Evolutionary conservation across 2,888 invertebrate species (phyloP), one percentile per base, ranked within the genome.

Genomic region (Chrysodeixis includens): DNA sequence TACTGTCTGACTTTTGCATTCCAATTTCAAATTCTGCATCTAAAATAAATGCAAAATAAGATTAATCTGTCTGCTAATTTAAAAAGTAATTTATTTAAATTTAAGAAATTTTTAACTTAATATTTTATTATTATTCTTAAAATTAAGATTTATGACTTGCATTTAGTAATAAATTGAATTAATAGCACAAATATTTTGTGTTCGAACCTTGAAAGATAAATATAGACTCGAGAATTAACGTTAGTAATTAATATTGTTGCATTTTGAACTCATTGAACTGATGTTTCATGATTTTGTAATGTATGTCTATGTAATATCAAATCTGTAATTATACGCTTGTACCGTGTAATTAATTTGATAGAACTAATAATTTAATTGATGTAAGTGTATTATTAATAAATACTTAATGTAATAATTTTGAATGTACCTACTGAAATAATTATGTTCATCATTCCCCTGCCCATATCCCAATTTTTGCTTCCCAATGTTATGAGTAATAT

Each of bases 181-280:
- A 26, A 49, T 5, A 63, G 56, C 9, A 30, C 35, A 20, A n/a
- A 35, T 55, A 35, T 57, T 8, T 18, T 18, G 30, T 14, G n/a
- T 18, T 30, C 9, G n/a, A 51, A 30, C 60, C 51, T 60, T 60
- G 70, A 35, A 0, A 35, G 30, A 46, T 55, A 62, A 68, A 4
- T 40, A 14, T 26, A 51, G 6, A 18, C 22, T 63, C 14, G 57
- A 32, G 12, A 74, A 69, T 54, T 32, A 16, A 54, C 53, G 26
- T 26, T 0, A 30, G 51, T 57, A 18, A 32, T 60, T 66, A 53
- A 44, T 8, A 44, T 40, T 35, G 2, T 30, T 14, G 12, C 20
- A 46, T 4, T 2, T n/a, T 35, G 35, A 30, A 56, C 49, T 59
- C 35, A 16, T 16, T 56, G 30, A 9, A 20, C 51, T 58, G 49